Evolutionary conservation across 2,888 invertebrate genomes (phyloP).

Genomic region (Andrena praecox): DNA sequence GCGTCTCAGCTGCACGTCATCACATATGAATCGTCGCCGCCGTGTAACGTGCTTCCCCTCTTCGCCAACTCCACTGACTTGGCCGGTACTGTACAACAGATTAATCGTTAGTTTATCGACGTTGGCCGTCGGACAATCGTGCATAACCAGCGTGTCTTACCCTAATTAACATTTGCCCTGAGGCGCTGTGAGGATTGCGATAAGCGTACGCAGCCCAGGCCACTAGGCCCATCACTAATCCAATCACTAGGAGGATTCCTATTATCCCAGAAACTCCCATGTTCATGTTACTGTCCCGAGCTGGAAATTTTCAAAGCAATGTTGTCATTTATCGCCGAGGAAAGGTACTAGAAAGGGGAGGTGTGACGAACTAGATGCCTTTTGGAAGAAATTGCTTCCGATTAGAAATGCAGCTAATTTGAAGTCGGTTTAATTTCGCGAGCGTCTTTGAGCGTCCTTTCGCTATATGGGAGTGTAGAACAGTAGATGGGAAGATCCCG

Average conservation of each 20-base stretch:
- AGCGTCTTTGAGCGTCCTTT: too few relatives aligned
- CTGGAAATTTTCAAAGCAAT: conserved; percentile 61
- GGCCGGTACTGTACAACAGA: conserved; percentile 92
- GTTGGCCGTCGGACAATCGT: neutral
- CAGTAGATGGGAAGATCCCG: too few relatives aligned
- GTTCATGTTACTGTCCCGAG: conserved; percentile 80
- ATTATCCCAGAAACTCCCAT: conserved; percentile 88
- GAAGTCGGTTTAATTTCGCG: too few relatives aligned
- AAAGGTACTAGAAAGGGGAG: neutral
- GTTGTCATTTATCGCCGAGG: neutral
- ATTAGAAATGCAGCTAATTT: too few relatives aligned
- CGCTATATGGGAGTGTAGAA: too few relatives aligned
- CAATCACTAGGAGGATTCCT: conserved; percentile 90
- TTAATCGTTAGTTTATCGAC: neutral
- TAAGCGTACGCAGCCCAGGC: conserved; percentile 97
- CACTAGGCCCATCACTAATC: conserved; percentile 88
- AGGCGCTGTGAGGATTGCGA: conserved; percentile 97
- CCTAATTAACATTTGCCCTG: conserved; percentile 98
- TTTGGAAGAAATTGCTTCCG: neutral
- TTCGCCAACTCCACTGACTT: conserved; percentile 96
- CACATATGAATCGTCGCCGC: conserved; percentile 98
- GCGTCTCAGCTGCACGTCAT: conserved; percentile 75
- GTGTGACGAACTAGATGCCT: neutral
- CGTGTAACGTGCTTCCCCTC: conserved; percentile 96
- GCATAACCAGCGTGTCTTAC: conserved; percentile 86